phyloP scores from a whole-genome alignment of 2,888 invertebrate genomes.

The Timema podura region DNA sequence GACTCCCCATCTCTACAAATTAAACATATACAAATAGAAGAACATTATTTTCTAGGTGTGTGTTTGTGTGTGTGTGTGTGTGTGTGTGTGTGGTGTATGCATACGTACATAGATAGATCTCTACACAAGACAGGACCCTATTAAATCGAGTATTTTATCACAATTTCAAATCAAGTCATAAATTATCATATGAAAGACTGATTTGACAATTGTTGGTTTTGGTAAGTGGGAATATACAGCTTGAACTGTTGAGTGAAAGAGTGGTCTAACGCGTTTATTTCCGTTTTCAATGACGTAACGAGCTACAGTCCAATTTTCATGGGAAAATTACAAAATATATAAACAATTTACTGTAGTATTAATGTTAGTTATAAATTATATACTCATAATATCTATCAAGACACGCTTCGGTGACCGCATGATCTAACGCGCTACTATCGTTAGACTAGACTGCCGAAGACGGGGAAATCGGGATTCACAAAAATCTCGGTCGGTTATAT shows the following conservation, averaged over 20 bases:
- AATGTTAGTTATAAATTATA: too few relatives aligned
- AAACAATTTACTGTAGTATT: too few relatives aligned
- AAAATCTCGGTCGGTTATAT: too few relatives aligned
- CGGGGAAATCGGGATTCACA: too few relatives aligned
- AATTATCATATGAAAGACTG: conserved; percentile 23
- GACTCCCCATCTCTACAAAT: conserved; percentile 5
- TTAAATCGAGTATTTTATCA: conserved; percentile 17
- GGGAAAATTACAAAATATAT: too few relatives aligned
- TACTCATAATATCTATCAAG: too few relatives aligned
- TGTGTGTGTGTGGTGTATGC: background rate
- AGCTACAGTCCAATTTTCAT: too few relatives aligned
- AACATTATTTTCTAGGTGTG: background rate
- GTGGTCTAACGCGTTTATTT: background rate
- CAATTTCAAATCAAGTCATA: conserved; percentile 20
- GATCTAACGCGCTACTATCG: too few relatives aligned
- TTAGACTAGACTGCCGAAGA: too few relatives aligned
- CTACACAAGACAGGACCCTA: conserved; percentile 14
- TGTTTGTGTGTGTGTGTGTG: conserved; percentile 1
- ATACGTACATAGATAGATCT: background rate
- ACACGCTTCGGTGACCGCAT: too few relatives aligned
- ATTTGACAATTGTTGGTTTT: conserved; percentile 25
- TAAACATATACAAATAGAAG: conserved; percentile 7
- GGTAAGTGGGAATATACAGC: conserved; percentile 1
- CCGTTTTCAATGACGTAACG: too few relatives aligned
- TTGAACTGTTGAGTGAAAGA: background rate